These are phyloP conservation scores for Euschistus heros DNA, from an alignment of 1,140 invertebrate species.

Conservation along the genomic window DNA sequence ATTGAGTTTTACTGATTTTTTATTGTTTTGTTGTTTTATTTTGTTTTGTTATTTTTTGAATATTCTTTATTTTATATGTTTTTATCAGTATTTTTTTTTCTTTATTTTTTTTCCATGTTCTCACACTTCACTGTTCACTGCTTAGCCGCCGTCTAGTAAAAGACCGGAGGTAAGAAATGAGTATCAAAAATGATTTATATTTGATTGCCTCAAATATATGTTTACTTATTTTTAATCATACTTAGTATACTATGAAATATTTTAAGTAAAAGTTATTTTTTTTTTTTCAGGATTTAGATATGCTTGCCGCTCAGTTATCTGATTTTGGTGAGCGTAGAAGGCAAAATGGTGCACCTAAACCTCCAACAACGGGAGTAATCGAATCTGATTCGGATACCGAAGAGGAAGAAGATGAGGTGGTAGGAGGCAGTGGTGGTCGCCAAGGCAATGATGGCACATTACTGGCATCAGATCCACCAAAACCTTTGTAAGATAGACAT, in stretches of 20 bases:
- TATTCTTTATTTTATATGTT: conserved; percentile 24
- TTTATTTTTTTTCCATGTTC: conserved; percentile 30
- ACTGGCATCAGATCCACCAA: conserved; percentile 88
- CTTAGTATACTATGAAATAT: no score
- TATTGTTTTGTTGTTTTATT: no score
- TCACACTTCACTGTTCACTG: conserved; percentile 21
- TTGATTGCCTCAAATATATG: no score
- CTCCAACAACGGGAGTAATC: conserved; percentile 26
- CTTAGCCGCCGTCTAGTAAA: conserved; percentile 56
- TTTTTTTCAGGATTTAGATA: conserved; percentile 74
- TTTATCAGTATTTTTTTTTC: conserved; percentile 19
- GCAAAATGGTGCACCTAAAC: conserved; percentile 27
- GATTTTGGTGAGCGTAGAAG: conserved; percentile 55
- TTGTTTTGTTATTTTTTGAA: no score
- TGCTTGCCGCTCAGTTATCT: conserved; percentile 83
- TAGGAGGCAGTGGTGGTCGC: conserved; percentile 45
- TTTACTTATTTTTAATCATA: no score
- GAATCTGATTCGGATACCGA: conserved; percentile 39
- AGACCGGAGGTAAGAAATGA: conserved; percentile 61
- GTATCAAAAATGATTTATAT: no score
- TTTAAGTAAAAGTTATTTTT: neutral
- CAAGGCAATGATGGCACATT: conserved; percentile 83
- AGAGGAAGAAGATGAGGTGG: conserved; percentile 37
- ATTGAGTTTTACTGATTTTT: no score
- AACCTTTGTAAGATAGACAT: conserved; percentile 76